Conservation (phyloP, 2,113 vertebrate genomes). For the Sarotherodon lohbergeri region DNA sequence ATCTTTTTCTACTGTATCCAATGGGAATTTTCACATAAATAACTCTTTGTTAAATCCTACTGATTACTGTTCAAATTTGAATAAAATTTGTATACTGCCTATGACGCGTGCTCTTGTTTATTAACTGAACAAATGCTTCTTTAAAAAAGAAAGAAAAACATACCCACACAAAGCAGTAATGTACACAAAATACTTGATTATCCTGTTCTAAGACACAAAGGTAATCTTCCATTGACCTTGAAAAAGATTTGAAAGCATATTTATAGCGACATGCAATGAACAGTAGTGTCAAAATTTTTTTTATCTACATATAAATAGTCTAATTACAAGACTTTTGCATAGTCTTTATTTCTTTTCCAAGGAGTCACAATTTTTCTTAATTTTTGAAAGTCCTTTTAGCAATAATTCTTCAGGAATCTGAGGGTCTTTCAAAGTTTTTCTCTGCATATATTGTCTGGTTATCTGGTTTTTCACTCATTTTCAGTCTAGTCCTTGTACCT, state of each 20-base stretch:
- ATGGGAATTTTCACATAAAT: conserved; percentile 29
- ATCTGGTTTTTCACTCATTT: background rate
- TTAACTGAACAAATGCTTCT: background rate
- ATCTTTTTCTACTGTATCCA: conserved; percentile 62
- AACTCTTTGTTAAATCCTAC: conserved; percentile 42
- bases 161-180: background rate
- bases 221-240: background rate
- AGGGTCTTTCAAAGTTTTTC: background rate
- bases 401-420: background rate
- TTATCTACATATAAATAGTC: background rate
- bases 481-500: background rate
- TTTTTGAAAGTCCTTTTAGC: background rate
- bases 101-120: background rate
- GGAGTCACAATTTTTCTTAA: accelerated
- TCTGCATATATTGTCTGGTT: background rate
- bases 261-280: accelerated
- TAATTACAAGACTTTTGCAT: background rate
- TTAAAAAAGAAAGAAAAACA: background rate
- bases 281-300: background rate
- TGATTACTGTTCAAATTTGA: conserved; percentile 51
- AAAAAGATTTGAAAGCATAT: background rate
- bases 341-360: background rate
- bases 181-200: background rate
- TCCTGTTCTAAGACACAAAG: background rate
- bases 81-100: conserved; percentile 60